Evolutionary conservation across 2,888 invertebrate genomes (phyloP).

Genomic region (Magallana nippona): DNA sequence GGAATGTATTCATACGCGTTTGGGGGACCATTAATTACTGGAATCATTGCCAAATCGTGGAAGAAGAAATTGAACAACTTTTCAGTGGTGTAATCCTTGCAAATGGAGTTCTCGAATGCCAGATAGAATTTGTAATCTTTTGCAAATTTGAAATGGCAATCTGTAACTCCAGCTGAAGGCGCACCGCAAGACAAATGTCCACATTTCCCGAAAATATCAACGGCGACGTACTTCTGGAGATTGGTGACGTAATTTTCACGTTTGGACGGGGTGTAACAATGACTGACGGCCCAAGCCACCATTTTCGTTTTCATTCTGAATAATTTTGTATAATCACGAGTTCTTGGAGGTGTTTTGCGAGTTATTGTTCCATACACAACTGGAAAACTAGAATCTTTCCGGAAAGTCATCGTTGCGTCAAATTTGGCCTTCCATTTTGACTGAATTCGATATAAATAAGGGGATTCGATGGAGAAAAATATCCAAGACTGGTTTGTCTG

Average conservation of each 20-base stretch:
- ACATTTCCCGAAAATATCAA: slow-evolving; percentile 49
- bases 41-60: not conserved
- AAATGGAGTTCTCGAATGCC: slow-evolving; percentile 46
- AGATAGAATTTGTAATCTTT: slow-evolving; percentile 46
- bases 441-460: not conserved
- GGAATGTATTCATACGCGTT: slow-evolving; percentile 4
- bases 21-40: not conserved
- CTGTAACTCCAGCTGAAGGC: not conserved
- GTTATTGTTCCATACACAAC: slow-evolving; percentile 31
- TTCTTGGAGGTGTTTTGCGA: not conserved
- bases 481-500: slow-evolving; percentile 37
- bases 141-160: slow-evolving; percentile 36
- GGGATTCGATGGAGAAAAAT: slow-evolving; percentile 41
- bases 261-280: slow-evolving; percentile 42
- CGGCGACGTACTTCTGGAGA: slow-evolving; percentile 37
- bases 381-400: slow-evolving; percentile 44
- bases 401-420: slow-evolving; percentile 48
- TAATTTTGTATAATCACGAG: slow-evolving; percentile 35
- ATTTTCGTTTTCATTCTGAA: slow-evolving; percentile 35
- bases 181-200: slow-evolving; percentile 25
- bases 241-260: slow-evolving; percentile 44
- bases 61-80: slow-evolving; percentile 37
- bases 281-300: slow-evolving; percentile 48
- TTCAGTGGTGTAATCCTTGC: slow-evolving; percentile 46
- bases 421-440: slow-evolving; percentile 35